Evolutionary conservation across 2,113 vertebrate species (phyloP).

Genomic region (Ptilorrhoa leucosticta): DNA sequence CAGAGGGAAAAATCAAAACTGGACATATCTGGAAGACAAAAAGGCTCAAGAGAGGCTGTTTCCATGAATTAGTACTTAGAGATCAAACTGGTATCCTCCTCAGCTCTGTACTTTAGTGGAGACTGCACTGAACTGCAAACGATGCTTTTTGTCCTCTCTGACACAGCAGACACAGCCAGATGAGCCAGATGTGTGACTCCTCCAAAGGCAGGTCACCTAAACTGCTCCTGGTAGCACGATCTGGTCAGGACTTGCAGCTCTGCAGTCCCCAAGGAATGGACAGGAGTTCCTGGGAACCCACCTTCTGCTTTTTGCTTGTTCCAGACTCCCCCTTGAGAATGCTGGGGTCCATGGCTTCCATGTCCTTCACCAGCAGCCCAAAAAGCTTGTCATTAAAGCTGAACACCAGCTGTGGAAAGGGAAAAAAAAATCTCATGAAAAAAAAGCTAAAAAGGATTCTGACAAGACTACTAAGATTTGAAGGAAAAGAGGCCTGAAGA

Average conservation of each 20-base stretch:
- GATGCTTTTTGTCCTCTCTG: background rate
- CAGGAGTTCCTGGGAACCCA: conserved; percentile 1
- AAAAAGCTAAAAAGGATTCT: background rate
- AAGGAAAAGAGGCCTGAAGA: background rate
- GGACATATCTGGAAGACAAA: background rate
- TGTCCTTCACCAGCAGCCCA: conserved; percentile 84
- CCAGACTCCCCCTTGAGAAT: conserved; percentile 83
- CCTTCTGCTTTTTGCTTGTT: conserved; percentile 86
- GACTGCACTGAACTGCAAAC: background rate
- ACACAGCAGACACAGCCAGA: background rate
- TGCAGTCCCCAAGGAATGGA: background rate
- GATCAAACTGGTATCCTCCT: background rate
- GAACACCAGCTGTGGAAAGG: conserved; percentile 83
- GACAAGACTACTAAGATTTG: background rate
- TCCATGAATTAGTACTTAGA: background rate
- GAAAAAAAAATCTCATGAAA: background rate
- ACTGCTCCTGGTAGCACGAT: background rate
- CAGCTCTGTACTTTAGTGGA: background rate
- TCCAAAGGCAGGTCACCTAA: background rate
- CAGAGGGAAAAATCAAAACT: background rate
- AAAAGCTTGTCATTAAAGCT: conserved; percentile 92
- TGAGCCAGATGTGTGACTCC: background rate
- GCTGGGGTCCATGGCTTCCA: conserved; percentile 94
- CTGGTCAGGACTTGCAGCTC: background rate
- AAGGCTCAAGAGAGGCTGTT: background rate